Evolutionary conservation across 2,888 invertebrate genomes (phyloP), one percentile per base, ranked within the genome.

Genomic region (Strigamia maritima): DNA sequence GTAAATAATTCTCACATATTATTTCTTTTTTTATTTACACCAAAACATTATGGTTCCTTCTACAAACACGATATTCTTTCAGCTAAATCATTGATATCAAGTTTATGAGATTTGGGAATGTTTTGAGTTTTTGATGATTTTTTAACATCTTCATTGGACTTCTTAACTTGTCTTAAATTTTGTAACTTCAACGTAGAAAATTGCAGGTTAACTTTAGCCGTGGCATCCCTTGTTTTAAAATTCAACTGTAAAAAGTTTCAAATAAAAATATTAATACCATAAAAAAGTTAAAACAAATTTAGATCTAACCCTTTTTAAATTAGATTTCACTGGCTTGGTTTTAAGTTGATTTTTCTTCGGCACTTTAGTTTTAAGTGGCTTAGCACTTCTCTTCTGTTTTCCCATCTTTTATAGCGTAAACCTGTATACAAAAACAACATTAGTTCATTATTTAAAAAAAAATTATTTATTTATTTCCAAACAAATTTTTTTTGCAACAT

Each of bases 261-360:
- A 65, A 65, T 22, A n/a, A 3, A 8, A 24, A 65, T 22, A 2
- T 22, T 24, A 22, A 10, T 65, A 10, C 2, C n/a, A n/a, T n/a
- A n/a, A n/a, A n/a, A n/a, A n/a, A n/a, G n/a, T 22, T 65, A 2
- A 0, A 22, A 2, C 22, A 2, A n/a, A 19, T 65, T 24, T 24
- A 6, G 19, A 10, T 24, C 80, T 79, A 60, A 82, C 82, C 79
- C 81, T 80, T 79, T 81, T 82, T 35, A 82, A 80, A 44, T 82
- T 82, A 16, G 79, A 79, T 65, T 74, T 70, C 22, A 80, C 79
- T 10, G 80, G 19, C 78, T 82, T 81, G 16, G 80, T 75, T 75
- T 19, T 38, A 70, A 75, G 26, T 16, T 22, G n/a, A n/a, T n/a
- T n/a, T n/a, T n/a, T n/a, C n/a, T n/a, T n/a, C n/a, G n/a, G n/a